These are phyloP conservation scores for Sarcophaga bullata DNA, from an alignment of 1,140 invertebrate genomes.

Conservation along the genomic window DNA sequence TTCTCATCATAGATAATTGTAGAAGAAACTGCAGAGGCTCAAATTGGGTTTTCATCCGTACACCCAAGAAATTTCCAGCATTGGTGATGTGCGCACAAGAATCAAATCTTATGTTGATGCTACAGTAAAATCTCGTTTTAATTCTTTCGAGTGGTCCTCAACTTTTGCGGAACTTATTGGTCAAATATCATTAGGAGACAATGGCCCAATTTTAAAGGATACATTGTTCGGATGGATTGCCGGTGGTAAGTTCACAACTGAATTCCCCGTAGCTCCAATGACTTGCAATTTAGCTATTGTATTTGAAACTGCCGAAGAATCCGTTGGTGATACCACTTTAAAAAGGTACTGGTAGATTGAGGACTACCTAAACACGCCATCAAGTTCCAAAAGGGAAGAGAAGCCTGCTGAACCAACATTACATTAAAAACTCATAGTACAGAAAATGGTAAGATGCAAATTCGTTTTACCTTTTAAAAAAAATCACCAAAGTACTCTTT, in stretches of 20 bases:
- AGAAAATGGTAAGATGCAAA: not conserved
- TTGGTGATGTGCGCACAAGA: conserved; percentile 3
- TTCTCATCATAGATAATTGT: conserved; percentile 34
- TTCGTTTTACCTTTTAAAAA: conserved; percentile 22
- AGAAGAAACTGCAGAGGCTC: conserved; percentile 25
- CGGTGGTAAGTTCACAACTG: not conserved
- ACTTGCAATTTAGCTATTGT: not conserved
- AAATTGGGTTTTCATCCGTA: not conserved
- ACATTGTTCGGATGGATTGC: conserved; percentile 29
- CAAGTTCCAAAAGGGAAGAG: too few species aligned
- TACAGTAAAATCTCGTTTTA: conserved; percentile 11
- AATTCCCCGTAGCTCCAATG: not conserved
- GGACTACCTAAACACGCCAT: too few species aligned
- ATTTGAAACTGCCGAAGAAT: too few species aligned
- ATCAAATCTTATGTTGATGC: not conserved
- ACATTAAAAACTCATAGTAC: not conserved
- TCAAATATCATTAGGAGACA: not conserved
- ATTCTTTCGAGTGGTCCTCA: not conserved
- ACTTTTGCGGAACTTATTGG: not conserved
- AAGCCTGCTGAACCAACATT: too few species aligned
- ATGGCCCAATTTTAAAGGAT: not conserved
- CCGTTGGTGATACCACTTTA: too few species aligned
- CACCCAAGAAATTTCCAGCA: conserved; percentile 15
- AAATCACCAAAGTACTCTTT: not conserved
- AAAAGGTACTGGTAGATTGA: too few species aligned